Conservation (phyloP, 2,113 vertebrate genomes). For the Grammomys dolichurus region DNA sequence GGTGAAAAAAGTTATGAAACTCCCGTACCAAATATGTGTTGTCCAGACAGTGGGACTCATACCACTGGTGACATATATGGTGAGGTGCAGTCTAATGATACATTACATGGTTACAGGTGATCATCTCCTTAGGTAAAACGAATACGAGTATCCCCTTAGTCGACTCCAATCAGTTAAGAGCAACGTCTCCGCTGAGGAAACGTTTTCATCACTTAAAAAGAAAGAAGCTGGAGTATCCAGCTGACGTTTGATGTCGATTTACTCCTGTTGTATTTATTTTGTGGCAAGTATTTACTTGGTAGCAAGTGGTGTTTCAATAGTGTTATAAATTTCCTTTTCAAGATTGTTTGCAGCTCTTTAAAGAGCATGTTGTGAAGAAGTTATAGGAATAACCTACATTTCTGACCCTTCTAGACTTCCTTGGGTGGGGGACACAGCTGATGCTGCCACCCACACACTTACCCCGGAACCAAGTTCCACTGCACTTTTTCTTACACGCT, state of each 20-base stretch:
- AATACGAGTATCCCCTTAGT: not conserved
- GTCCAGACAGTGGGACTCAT: not conserved
- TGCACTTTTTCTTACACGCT: not conserved
- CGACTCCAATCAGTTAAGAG: not conserved
- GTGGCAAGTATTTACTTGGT: not conserved
- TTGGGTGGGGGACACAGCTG: not conserved
- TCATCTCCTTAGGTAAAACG: not conserved
- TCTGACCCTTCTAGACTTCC: not conserved
- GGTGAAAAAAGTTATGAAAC: not conserved
- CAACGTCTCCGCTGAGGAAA: constrained; percentile 5
- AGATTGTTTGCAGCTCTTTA: constrained; percentile 10
- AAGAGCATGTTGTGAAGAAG: not conserved
- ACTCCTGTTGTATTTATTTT: constrained; percentile 8
- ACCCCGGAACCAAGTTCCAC: not conserved
- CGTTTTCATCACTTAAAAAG: not conserved
- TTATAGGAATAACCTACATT: not conserved
- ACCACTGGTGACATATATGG: not conserved
- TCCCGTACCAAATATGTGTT: not conserved
- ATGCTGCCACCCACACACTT: not conserved
- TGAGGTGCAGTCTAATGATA: too few relatives aligned
- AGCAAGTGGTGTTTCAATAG: not conserved
- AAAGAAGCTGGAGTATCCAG: not conserved
- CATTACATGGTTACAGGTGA: not conserved
- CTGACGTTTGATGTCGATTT: not conserved
- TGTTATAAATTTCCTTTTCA: constrained; percentile 14